Conservation (phyloP, 2,113 vertebrate genomes). For the Psittacus erithacus region DNA sequence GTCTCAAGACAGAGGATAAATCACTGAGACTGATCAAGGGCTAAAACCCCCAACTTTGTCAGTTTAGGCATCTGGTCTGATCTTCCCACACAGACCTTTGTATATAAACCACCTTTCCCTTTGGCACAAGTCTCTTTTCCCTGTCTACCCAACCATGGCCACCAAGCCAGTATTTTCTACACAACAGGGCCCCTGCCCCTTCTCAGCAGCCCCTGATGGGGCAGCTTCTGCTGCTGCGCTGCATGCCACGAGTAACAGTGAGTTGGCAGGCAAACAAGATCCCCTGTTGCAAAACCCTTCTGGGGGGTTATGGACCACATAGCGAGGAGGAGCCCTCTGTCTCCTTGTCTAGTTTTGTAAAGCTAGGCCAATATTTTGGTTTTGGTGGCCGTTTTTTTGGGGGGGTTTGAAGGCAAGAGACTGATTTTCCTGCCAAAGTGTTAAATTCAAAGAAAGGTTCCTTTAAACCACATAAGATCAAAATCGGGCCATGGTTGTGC, state of each 20-base stretch:
- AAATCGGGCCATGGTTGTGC: constrained; percentile 3
- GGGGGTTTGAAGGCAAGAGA: background rate
- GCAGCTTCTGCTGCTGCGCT: rapidly evolving
- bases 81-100: background rate
- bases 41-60: background rate
- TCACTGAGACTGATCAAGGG: background rate
- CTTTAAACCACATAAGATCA: constrained; percentile 52
- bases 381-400: background rate
- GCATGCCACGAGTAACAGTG: background rate
- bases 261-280: background rate
- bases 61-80: background rate
- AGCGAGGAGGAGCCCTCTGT: rapidly evolving
- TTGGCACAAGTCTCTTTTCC: background rate
- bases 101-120: background rate
- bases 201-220: background rate
- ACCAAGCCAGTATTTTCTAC: background rate
- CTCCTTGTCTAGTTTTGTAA: background rate
- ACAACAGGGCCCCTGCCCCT: rapidly evolving
- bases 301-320: background rate
- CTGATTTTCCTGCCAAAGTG: constrained; percentile 39
- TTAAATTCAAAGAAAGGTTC: constrained; percentile 61
- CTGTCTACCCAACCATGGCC: background rate
- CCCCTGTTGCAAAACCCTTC: background rate
- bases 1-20: background rate
- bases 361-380: background rate